Evolutionary conservation across 1,140 invertebrate species (phyloP), one percentile per base, ranked within the genome.

Genomic region (Cephus cinctus): DNA sequence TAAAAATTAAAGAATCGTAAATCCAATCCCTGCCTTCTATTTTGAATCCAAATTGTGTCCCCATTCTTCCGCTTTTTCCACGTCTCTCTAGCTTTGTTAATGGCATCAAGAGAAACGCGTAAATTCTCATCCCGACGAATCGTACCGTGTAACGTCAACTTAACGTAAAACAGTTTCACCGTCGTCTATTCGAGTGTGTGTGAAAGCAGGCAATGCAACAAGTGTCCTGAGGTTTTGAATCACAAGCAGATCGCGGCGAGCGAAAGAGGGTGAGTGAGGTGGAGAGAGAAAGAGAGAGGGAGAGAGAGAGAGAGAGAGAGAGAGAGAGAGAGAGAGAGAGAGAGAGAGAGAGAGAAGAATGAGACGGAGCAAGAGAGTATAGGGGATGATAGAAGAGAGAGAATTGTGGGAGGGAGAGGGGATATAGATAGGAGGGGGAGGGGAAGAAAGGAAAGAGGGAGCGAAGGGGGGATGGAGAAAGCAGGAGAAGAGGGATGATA

Each of bases 151-250:
- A 64, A 61, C 47, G 47, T 27, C 59, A 59, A 67, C 67, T 65
- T 67, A 61, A 67, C 62, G 62, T 61, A 61, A 67, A 69, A 68
- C 50, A 60, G 47, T 65, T 52, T 62, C 32, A 54, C 36, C 46
- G 47, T 41, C 51, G 47, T 46, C 55, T 31, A 35, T 49, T 49
- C 57, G 55, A 55, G 47, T 54, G 59, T 59, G 65, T 57, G 54
- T 51, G 63, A 65, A 73, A 73, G 73, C 67, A 73, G 60, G 58
- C 67, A 74, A 71, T 67, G 73, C 73, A 77, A 77, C 72, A 76
- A 76, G 75, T 76, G 72, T 76, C 71, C 73, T 70, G 70, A 76
- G 72, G 71, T 73, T 76, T 77, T 76, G 73, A 77, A 76, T 76
- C 73, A 73, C 75, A 76, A 77, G 75, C 70, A 76, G 73, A 75